Conservation (phyloP, 2,888 invertebrate genomes). For the Pantelozetes paolii region DNA sequence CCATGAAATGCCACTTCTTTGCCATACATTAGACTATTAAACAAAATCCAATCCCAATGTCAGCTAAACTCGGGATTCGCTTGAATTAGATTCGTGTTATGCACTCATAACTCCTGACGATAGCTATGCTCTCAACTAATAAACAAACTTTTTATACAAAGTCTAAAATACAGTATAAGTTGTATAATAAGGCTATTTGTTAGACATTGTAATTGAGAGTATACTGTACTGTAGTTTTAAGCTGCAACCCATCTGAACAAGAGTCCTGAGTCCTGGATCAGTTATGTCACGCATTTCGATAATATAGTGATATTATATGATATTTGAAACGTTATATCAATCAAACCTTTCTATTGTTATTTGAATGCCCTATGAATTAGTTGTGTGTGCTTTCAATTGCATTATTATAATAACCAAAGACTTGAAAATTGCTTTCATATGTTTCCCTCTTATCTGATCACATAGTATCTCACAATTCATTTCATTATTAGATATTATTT, state of each 20-base stretch:
- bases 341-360: slow-evolving; percentile 34
- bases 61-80: neutral
- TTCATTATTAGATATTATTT: slow-evolving; percentile 30
- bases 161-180: slow-evolving; percentile 7
- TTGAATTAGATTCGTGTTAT: slow-evolving; percentile 26
- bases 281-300: slow-evolving; percentile 25
- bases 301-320: slow-evolving; percentile 26
- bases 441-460: slow-evolving; percentile 6
- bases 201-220: slow-evolving; percentile 12
- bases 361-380: neutral
- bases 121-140: neutral
- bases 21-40: neutral
- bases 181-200: slow-evolving; percentile 29
- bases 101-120: slow-evolving; percentile 23
- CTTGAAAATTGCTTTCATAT: slow-evolving; percentile 24
- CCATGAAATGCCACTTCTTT: slow-evolving; percentile 16
- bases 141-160: slow-evolving; percentile 20
- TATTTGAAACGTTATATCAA: slow-evolving; percentile 24
- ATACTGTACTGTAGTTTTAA: neutral
- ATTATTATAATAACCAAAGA: slow-evolving; percentile 6
- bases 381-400: slow-evolving; percentile 12
- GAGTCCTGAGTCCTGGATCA: neutral
- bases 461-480: slow-evolving; percentile 31
- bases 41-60: slow-evolving; percentile 10
- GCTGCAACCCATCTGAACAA: neutral